Percentiles rank a stretch among this genome's conserved stretches.
Conservation (phyloP, 1,140 invertebrate species). For the Trypoxylus dichotomus region DNA sequence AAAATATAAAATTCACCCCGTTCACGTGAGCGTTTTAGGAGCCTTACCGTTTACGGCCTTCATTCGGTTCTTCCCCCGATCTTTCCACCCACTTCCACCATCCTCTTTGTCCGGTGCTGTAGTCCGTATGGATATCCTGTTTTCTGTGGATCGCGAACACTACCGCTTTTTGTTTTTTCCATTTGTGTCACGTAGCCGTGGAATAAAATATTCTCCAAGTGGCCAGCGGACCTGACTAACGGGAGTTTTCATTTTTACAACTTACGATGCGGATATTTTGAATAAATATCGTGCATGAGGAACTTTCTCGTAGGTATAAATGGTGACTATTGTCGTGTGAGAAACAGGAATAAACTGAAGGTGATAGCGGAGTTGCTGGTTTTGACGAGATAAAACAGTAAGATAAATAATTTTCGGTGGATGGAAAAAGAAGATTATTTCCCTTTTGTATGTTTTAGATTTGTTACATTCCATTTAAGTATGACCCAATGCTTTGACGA, state of each 20-base stretch:
- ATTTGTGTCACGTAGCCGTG: neutral
- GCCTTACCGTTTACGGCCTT: neutral
- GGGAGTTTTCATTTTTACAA: conserved; percentile 18
- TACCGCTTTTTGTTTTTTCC: neutral
- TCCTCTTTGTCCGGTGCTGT: neutral
- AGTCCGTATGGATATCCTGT: neutral
- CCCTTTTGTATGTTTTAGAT: too few relatives aligned
- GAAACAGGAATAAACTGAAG: too few relatives aligned
- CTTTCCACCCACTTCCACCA: neutral
- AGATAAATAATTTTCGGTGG: too few relatives aligned
- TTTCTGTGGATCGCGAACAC: neutral
- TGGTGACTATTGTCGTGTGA: too few relatives aligned
- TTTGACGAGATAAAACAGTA: too few relatives aligned
- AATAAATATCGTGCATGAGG: conserved; percentile 13
- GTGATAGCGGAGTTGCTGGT: too few relatives aligned
- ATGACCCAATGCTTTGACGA: too few relatives aligned
- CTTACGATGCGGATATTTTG: conserved; percentile 21
- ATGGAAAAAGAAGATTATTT: too few relatives aligned
- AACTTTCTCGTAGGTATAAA: neutral
- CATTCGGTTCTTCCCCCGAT: neutral
- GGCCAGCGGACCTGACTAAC: conserved; percentile 5
- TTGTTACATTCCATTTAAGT: too few relatives aligned
- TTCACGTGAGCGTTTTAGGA: neutral
- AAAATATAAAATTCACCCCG: conserved; percentile 18
- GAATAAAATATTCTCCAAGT: conserved; percentile 10